phyloP scores from a whole-genome alignment of 2,113 vertebrate species.

The Alligator sinensis region DNA sequence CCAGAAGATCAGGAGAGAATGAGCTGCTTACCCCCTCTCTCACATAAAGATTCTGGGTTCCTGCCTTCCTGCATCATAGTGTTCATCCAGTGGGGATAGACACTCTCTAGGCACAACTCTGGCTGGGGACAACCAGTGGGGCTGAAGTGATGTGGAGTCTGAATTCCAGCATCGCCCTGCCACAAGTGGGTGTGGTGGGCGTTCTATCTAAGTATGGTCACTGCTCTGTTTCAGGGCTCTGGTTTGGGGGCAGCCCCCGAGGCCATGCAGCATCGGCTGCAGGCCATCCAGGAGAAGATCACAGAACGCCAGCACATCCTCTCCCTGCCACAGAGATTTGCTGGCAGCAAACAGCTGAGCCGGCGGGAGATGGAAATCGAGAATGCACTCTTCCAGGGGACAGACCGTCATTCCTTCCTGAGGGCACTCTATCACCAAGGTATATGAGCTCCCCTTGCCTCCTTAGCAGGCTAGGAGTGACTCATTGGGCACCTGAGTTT shows the following conservation, averaged over 20 bases:
- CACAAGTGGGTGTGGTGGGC: accelerated
- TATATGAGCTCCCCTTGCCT: slow-evolving; percentile 51
- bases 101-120: background rate
- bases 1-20: background rate
- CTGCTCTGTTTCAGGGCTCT: slow-evolving; percentile 70
- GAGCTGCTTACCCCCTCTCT: background rate
- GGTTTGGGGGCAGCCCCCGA: slow-evolving; percentile 88
- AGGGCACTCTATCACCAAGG: slow-evolving; percentile 92
- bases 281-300: slow-evolving; percentile 90
- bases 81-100: background rate
- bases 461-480: background rate
- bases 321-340: slow-evolving; percentile 89
- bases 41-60: background rate
- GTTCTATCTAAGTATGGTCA: accelerated
- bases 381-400: slow-evolving; percentile 91
- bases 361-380: slow-evolving; percentile 97
- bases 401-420: slow-evolving; percentile 88
- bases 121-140: accelerated
- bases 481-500: background rate
- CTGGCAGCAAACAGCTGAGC: slow-evolving; percentile 89
- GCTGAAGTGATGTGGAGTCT: background rate
- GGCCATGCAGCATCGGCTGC: slow-evolving; percentile 85
- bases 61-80: background rate
- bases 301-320: slow-evolving; percentile 85
- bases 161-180: background rate